These are phyloP conservation scores for Hyalella azteca DNA, from an alignment of 2,888 invertebrate genomes.

Conservation along the genomic window DNA sequence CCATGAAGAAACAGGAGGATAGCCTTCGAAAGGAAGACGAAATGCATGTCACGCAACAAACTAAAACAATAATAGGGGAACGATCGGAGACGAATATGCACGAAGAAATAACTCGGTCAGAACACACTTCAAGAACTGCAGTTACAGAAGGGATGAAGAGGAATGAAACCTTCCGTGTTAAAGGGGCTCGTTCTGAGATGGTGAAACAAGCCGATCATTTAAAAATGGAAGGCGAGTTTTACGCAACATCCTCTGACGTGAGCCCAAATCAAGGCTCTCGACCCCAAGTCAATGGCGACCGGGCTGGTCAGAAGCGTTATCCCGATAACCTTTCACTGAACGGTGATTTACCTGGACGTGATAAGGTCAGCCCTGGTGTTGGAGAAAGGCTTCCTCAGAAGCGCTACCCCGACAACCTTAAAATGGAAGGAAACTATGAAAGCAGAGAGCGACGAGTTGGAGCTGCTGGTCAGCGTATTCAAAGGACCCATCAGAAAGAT, in stretches of 20 bases:
- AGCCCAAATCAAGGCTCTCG: slow-evolving; percentile 59
- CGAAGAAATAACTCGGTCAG: slow-evolving; percentile 47
- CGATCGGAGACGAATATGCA: slow-evolving; percentile 51
- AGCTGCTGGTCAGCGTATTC: background rate
- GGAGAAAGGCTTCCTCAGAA: slow-evolving; percentile 52
- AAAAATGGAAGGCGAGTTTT: slow-evolving; percentile 57
- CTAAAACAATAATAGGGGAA: slow-evolving; percentile 60
- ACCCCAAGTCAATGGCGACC: slow-evolving; percentile 59
- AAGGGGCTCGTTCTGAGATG: slow-evolving; percentile 46
- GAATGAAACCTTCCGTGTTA: slow-evolving; percentile 55
- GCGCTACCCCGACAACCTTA: slow-evolving; percentile 55
- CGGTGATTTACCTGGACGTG: slow-evolving; percentile 63
- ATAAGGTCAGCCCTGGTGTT: slow-evolving; percentile 38
- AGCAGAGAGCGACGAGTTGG: slow-evolving; percentile 7
- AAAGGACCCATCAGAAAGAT: background rate
- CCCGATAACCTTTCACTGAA: slow-evolving; percentile 54
- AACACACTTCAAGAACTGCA: slow-evolving; percentile 51
- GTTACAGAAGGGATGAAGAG: slow-evolving; percentile 51
- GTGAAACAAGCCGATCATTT: slow-evolving; percentile 58
- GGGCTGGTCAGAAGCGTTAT: slow-evolving; percentile 42
- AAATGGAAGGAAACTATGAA: slow-evolving; percentile 56
- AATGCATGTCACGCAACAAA: slow-evolving; percentile 41
- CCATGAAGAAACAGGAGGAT: slow-evolving; percentile 61
- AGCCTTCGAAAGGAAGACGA: slow-evolving; percentile 63
- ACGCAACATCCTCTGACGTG: slow-evolving; percentile 46